Base-by-base conservation (phyloP, 2,888 invertebrate species). In the Herminia tarsipennalis region DNA sequence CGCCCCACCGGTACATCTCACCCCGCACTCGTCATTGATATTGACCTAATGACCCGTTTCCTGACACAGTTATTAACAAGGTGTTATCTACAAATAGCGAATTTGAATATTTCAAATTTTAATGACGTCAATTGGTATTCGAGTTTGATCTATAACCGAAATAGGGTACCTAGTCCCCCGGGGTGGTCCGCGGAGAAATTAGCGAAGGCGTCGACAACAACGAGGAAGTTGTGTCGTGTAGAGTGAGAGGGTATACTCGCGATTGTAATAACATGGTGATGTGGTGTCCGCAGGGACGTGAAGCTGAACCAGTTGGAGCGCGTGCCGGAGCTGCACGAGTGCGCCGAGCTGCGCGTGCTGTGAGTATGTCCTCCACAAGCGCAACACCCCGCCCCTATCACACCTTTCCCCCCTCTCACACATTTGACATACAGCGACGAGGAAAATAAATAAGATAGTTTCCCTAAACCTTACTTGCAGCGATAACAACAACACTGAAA, bases 281-380 rank as follows among this genome's bases (percentile, higher is more conserved):
- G 28, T 37, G 4, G 17, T 48, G 73, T 61, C 92, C 91, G 29
- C 92, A 97, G 97, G 74, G 96, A 97, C 84, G 91, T 97, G 71
- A 96, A 97, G 86, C 96, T 96, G 27, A 98, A 98, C 92, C 93
- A 93, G 68, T 89, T 98, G 70, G 92, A 92, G 42, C 86, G 86
- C 48, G 91, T 98, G 70, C 98, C 98, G 32, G 94, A 95, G 66
- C 92, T 98, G 73, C 93, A 92, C 61, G 93, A 93, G 60, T 98
- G 98, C 89, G 92, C 92, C 61, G 95, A 97, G 76, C 94, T 98
- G 77, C 93, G 96, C 81, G 94, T 97, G 76, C 92, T 97, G 97
- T 97, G 92, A 96, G 97, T 95, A 83, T 48, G 3, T 0, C 39
- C 5, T 3, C n/a, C n/a, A 9, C n/a, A n/a, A n/a, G 0, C 5